These are phyloP conservation scores for Sipha maydis DNA, from an alignment of 2,888 invertebrate species.

Conservation along the genomic window DNA sequence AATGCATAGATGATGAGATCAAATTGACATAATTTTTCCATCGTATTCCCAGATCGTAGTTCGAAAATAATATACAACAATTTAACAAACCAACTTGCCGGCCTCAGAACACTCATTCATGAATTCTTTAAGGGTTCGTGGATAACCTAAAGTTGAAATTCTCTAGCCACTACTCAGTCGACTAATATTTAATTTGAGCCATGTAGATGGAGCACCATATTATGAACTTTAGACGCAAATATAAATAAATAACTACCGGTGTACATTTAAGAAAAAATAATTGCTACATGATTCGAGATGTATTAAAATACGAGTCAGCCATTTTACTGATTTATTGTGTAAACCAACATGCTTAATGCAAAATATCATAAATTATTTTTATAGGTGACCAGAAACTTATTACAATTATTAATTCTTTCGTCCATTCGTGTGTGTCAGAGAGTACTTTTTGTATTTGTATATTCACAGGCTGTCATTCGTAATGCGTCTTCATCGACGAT, in stretches of 20 bases:
- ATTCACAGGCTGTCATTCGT: background rate
- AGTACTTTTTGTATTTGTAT: background rate
- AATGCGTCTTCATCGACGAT: background rate
- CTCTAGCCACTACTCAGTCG: no score
- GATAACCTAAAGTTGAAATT: no score
- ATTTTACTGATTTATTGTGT: background rate
- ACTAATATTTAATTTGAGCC: no score
- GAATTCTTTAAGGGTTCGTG: no score
- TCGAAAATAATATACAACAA: no score
- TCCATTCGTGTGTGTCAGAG: background rate
- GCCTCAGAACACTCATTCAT: no score
- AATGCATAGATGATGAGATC: no score
- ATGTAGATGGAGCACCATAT: no score
- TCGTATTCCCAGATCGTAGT: no score
- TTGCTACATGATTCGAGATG: background rate
- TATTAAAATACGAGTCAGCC: background rate
- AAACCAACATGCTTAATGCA: background rate
- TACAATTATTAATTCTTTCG: background rate
- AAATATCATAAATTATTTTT: background rate
- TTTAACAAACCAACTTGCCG: no score
- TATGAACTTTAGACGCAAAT: background rate
- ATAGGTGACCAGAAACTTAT: conserved; percentile 8
- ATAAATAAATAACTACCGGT: background rate
- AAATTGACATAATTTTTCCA: no score
- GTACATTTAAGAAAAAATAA: background rate